These are phyloP conservation scores for Amorpha juglandis DNA, from an alignment of 2,888 invertebrate species.

Conservation along the genomic window DNA sequence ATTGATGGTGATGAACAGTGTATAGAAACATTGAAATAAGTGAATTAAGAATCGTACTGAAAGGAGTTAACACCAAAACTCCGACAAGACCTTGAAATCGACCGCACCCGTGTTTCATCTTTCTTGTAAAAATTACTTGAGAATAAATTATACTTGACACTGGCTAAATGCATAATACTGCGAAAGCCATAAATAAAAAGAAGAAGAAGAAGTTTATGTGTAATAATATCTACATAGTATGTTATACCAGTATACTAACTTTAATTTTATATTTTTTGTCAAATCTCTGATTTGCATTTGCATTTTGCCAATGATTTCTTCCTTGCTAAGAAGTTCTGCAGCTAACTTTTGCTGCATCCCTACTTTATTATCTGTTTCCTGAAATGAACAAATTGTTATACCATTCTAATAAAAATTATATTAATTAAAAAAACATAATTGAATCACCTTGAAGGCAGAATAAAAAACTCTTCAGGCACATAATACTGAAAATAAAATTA, in stretches of 20 bases:
- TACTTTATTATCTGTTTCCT: constrained; percentile 74
- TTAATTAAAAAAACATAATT: constrained; percentile 30
- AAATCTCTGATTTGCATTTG: constrained; percentile 73
- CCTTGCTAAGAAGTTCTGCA: constrained; percentile 75
- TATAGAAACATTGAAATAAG: no score
- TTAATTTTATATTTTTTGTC: constrained; percentile 72
- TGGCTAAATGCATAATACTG: no score
- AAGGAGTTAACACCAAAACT: no score
- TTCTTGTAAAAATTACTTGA: no score
- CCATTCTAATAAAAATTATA: constrained; percentile 13
- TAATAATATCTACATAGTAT: background rate
- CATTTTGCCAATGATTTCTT: constrained; percentile 74
- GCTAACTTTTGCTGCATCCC: constrained; percentile 78
- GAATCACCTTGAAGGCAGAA: constrained; percentile 51
- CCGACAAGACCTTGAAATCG: no score
- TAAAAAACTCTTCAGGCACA: constrained; percentile 63
- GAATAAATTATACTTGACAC: no score
- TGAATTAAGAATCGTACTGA: no score
- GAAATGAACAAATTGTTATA: constrained; percentile 38
- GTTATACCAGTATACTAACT: constrained; percentile 51
- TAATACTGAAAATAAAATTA: constrained; percentile 65
- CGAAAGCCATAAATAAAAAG: no score
- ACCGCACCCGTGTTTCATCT: no score
- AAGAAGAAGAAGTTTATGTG: no score
- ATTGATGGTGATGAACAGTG: no score